Evolutionary conservation across 1,140 invertebrate genomes (phyloP).

Genomic region (Monomorium pharaonis): DNA sequence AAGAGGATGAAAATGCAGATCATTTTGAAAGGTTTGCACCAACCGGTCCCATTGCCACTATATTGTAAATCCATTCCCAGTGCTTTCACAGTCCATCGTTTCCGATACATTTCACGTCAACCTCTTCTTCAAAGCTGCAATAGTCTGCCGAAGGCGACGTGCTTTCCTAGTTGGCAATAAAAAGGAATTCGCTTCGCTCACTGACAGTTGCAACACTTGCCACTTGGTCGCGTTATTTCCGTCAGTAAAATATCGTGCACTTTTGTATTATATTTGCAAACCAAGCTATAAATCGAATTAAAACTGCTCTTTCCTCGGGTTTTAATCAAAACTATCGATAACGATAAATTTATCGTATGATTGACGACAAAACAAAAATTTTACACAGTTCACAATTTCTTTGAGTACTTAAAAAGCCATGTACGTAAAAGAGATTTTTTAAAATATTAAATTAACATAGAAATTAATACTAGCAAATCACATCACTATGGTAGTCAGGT

Average conservation of each 20-base stretch:
- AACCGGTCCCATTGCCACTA: constrained; percentile 55
- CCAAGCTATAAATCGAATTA: neutral
- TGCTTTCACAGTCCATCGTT: constrained; percentile 73
- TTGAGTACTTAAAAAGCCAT: neutral
- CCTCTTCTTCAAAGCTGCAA: constrained; percentile 62
- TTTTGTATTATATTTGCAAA: constrained; percentile 14
- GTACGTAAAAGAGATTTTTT: neutral
- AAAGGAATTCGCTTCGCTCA: constrained; percentile 41
- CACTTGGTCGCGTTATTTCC: constrained; percentile 2
- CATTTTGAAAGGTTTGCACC: constrained; percentile 64
- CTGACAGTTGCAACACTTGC: constrained; percentile 21
- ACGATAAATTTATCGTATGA: neutral
- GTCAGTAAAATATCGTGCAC: constrained; percentile 13
- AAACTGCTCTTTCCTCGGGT: neutral
- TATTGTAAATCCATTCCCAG: constrained; percentile 73
- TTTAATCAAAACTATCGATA: neutral
- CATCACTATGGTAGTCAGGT: neutral
- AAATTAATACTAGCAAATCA: constrained; percentile 18
- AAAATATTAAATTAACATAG: neutral
- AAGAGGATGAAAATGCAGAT: constrained; percentile 71
- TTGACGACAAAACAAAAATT: neutral
- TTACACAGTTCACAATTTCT: neutral
- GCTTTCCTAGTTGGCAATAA: constrained; percentile 50
- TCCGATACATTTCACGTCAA: constrained; percentile 77
- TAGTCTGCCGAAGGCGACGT: constrained; percentile 11